Evolutionary conservation across 2,113 vertebrate species (phyloP), one percentile per base, ranked within the genome.

Genomic region (Microcebus ravelobensis): DNA sequence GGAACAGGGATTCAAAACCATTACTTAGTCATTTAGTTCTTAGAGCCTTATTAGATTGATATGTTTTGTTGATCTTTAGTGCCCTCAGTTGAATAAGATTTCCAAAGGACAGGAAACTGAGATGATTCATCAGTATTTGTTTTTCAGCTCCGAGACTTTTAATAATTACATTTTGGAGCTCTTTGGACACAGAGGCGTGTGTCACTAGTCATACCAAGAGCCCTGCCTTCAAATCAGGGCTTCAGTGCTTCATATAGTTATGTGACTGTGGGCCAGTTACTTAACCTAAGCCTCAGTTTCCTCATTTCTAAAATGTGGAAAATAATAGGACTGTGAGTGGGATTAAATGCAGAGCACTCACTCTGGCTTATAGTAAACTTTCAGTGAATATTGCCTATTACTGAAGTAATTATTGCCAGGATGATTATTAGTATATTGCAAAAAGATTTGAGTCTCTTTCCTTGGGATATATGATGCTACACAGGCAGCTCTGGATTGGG

Each of bases 1-100:
- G 70, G 45, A 95, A n/a, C 13, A 39, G 52, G 21, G 57, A 45
- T 90, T 68, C 3, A 61, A 39, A 81, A 71, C 31, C 25, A 79
- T 84, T 91, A 21, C 34, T 65, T 73, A n/a, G 74, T 76, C 25
- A 45, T 77, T 93, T 83, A 89, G 48, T 86, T 96, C 10, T 61
- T 89, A 42, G n/a, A n/a, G 20, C n/a, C 21, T 86, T 63, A 79
- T 0, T 74, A 45, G 63, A 34, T 84, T 93, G 52, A 14, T 67
- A 9, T 36, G 8, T 87, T 81, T 90, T 67, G 11, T 63, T 87
- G 36, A 57, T 25, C 5, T 11, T 81, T 74, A 36, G 1, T 71
- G 8, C 25, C 48, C n/a, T 73, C 39, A 31, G 3, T 57, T 83
- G 61, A 93, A 0, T 73, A 52, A 82, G 31, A 70, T 88, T 73